A percentile compares a stretch with the other conserved stretches of the same genome.
phyloP scores from a whole-genome alignment of 2,797 vertebrate species.

The Alca torda region DNA sequence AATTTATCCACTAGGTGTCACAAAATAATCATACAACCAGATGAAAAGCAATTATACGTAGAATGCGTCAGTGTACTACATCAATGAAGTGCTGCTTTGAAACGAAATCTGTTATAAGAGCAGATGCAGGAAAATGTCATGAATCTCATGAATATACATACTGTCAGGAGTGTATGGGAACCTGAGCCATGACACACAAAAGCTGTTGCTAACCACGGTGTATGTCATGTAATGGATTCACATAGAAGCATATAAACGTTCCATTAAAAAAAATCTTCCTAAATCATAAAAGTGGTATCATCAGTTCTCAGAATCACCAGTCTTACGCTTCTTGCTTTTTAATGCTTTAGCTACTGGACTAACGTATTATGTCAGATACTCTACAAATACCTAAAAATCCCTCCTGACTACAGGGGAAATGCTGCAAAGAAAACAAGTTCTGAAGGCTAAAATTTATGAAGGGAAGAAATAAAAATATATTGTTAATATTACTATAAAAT shows the following conservation, averaged over 20 bases:
- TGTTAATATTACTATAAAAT: not conserved
- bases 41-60: constrained; percentile 21
- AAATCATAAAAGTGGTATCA: not conserved
- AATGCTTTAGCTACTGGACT: not conserved
- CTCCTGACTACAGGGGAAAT: not conserved
- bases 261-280: not conserved
- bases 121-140: constrained; percentile 66
- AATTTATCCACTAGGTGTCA: constrained; percentile 68
- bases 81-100: constrained; percentile 47
- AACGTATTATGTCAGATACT: not conserved
- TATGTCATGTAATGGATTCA: not conserved
- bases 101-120: constrained; percentile 17
- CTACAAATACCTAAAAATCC: not conserved
- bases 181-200: constrained; percentile 44
- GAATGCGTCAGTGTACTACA: constrained; percentile 13
- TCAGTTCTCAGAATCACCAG: not conserved
- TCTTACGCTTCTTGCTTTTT: not conserved
- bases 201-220: constrained; percentile 32
- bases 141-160: constrained; percentile 58
- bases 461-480: not conserved
- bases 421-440: not conserved
- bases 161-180: constrained; percentile 43
- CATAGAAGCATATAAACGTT: not conserved
- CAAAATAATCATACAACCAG: constrained; percentile 50
- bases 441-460: not conserved